Evolutionary conservation across 92 coral and sea anemone genomes (phyloP).

Genomic region (Phenganax marumi): DNA sequence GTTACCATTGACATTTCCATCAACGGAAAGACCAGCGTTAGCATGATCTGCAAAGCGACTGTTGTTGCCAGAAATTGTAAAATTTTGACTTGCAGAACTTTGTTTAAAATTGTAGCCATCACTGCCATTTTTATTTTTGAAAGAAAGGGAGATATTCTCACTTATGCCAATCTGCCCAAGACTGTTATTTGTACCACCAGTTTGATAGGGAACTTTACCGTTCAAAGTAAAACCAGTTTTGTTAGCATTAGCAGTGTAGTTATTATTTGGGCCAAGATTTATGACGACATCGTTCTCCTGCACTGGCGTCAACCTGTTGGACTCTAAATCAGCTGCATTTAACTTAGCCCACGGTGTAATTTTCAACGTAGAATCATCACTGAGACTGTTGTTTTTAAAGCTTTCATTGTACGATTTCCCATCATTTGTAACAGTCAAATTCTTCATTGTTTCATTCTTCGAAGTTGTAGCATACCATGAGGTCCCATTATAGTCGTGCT

Average conservation of each 20-base stretch:
- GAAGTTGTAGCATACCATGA: neutral
- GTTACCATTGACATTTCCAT: neutral
- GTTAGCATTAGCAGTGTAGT: neutral
- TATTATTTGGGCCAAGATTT: neutral
- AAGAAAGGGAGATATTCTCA: neutral
- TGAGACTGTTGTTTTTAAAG: neutral
- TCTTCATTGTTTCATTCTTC: neutral
- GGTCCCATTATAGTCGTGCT: neutral
- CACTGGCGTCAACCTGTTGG: neutral
- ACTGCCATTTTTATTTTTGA: neutral
- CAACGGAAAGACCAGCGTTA: neutral
- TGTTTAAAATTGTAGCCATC: neutral
- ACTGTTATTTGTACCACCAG: neutral
- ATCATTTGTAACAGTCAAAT: neutral
- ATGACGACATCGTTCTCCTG: neutral
- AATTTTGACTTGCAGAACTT: neutral
- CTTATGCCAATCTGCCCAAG: neutral
- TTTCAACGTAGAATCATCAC: neutral
- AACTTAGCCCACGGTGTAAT: slow-evolving; percentile 4
- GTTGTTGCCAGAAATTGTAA: neutral
- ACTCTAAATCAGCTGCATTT: neutral
- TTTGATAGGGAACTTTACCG: neutral
- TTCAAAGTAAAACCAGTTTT: neutral
- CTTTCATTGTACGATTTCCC: neutral
- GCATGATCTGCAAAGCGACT: neutral